Conservation (phyloP, 2,797 vertebrate species). For the Sebastes ruberrimus region DNA sequence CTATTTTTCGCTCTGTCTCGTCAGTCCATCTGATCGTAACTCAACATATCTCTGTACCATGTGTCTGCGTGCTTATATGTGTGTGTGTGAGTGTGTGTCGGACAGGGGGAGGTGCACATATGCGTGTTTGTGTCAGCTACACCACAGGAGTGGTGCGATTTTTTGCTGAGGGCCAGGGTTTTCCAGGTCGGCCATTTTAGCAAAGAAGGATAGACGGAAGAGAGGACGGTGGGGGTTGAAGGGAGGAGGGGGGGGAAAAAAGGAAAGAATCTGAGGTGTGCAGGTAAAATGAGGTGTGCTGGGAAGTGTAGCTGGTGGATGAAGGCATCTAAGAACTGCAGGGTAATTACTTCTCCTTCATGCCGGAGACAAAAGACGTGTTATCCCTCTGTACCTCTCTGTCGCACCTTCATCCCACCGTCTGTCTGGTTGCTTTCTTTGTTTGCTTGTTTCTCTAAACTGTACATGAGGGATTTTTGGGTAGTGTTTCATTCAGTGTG, state of each 20-base stretch:
- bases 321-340: constrained; percentile 47
- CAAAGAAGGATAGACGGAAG: constrained; percentile 61
- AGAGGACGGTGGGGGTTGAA: constrained; percentile 36
- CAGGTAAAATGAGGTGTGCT: constrained; percentile 40
- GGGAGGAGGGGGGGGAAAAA: neutral
- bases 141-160: constrained; percentile 65
- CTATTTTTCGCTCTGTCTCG: constrained; percentile 46
- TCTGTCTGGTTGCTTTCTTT: constrained; percentile 54
- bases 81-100: constrained; percentile 32
- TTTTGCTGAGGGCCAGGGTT: constrained; percentile 79
- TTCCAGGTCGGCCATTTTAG: constrained; percentile 81
- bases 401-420: constrained; percentile 53
- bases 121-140: constrained; percentile 47
- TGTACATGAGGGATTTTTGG: constrained; percentile 51
- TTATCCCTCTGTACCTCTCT: constrained; percentile 47
- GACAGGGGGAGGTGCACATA: constrained; percentile 28
- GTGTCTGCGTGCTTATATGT: constrained; percentile 38
- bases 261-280: constrained; percentile 21
- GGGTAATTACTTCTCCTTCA: constrained; percentile 74
- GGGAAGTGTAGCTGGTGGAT: constrained; percentile 46
- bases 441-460: constrained; percentile 57
- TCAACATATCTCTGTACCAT: constrained; percentile 48
- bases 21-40: constrained; percentile 46
- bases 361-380: constrained; percentile 61
- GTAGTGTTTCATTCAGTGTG: constrained; percentile 26